Evolutionary conservation across 2,113 vertebrate genomes (phyloP).

Genomic region (Orthonyx spaldingii): DNA sequence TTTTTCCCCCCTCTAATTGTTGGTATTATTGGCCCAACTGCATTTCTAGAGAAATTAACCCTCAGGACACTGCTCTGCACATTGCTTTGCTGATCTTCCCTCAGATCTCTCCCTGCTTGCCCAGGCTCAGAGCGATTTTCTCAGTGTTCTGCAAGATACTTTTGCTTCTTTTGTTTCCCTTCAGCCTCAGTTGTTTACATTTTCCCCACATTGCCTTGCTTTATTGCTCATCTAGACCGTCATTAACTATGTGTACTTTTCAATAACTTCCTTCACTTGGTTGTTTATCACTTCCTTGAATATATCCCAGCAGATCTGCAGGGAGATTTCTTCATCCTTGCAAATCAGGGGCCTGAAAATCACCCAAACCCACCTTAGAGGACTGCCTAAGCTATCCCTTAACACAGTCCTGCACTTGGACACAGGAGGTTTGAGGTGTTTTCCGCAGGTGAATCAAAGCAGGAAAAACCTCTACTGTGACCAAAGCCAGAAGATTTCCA

Average conservation of each 20-base stretch:
- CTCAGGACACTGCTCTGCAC: background rate
- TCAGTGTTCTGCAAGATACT: background rate
- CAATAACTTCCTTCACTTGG: conserved; percentile 44
- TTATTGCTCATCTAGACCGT: conserved; percentile 23
- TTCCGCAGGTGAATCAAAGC: background rate
- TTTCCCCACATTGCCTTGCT: background rate
- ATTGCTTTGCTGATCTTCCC: background rate
- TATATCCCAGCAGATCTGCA: background rate
- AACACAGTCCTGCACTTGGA: background rate
- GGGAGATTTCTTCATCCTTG: background rate
- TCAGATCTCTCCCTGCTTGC: background rate
- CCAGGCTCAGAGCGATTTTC: background rate
- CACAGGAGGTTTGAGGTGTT: background rate
- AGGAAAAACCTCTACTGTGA: background rate
- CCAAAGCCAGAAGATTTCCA: background rate
- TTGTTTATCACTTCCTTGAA: conserved; percentile 54
- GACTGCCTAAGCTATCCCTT: background rate
- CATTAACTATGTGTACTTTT: background rate
- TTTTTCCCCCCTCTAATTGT: rapidly evolving
- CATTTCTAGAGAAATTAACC: background rate
- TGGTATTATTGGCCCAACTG: background rate
- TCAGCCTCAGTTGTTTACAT: conserved; percentile 21
- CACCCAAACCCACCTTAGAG: background rate
- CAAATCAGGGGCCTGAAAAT: background rate
- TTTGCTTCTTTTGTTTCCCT: conserved; percentile 36